Base-by-base conservation (phyloP, 2,888 invertebrate genomes). In the Philaethria dido region DNA sequence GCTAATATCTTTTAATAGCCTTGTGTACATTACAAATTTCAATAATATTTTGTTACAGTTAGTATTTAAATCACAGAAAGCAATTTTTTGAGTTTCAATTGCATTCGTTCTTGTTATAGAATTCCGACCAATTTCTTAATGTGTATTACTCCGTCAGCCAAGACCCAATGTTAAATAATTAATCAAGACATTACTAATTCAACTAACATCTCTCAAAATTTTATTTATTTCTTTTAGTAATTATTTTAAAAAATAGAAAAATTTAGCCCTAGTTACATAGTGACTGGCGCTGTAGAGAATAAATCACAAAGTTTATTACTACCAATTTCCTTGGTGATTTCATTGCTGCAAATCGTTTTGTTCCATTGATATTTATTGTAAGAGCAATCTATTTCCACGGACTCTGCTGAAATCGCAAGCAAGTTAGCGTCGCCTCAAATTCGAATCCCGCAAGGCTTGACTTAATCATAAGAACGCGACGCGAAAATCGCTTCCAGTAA, bases 381-480 rank as follows among this genome's bases (percentile, higher is more conserved):
- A 29, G 69, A 74, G 75, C 77, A 77, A 80, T 80, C 75, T 77
- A 77, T 77, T 78, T 77, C 73, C 69, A 68, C 68, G 72, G 69
- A 74, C 73, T 73, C 72, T 68, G 75, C 79, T 80, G 77, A 80
- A 82, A 80, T 81, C 78, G 76, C 75, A 77, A 75, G 75, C 75
- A 74, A 77, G 77, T 68, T 69, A 71, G 64, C 74, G 72, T 71
- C 70, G 71, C 74, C 79, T 82, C 81, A 79, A 79, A 78, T 79
- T 73, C 74, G 75, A 86, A 78, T 89, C 92, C 90, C 91, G 76
- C 79, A 73, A 86, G 92, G 86, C 79, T 85, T 82, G 87, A 85
- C 87, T 92, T 90, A 92, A 92, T 92, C 89, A 92, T 91, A 91
- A 89, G 88, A 90, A 85, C 86, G 89, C 80, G 83, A 85, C 85